Evolutionary conservation across 2,888 invertebrate genomes (phyloP), one percentile per base, ranked within the genome.

Genomic region (Rotaria socialis): DNA sequence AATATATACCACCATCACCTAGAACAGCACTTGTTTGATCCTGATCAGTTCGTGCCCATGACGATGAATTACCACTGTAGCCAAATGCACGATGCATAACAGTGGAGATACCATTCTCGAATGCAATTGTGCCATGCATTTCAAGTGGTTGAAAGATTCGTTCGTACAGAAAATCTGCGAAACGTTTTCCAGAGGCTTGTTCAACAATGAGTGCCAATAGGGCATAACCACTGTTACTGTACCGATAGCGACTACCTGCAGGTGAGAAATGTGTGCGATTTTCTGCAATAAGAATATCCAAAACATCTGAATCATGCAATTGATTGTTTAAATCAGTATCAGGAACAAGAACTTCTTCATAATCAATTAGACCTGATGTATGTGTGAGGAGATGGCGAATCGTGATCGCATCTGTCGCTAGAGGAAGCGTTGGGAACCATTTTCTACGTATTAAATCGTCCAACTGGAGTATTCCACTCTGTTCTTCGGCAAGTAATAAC

Each of bases 341-440:
- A 16, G 22, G 22, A n/a, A n/a, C 10, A 60, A 60, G 24, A 22
- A 60, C n/a, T n/a, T 60, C 60, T 60, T 60, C 60, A 27, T 60
- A 60, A n/a, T 60, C 60, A n/a, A 60, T n/a, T 11, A 60, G 27
- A n/a, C 60, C 60, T n/a, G 60, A 60, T 60, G 60, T 60, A 60
- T 60, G 60, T n/a, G 60, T 60, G n/a, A 60, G 60, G 3, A 60
- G n/a, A 60, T 60, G 60, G 22, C 60, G 60, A 60, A 60, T 27
- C n/a, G 60, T 60, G 8, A 60, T 60, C 3, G 60, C 19, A 10
- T 60, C n/a, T 60, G 60, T 60, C n/a, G n/a, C 60, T 60, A n/a
- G n/a, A 27, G 19, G 60, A n/a, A 60, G 27, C n/a, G 24, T 8
- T 7, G 60, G 60, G 2, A 60, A n/a, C 60, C 60, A 60, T 60